Percentiles rank a stretch among this genome's conserved stretches.
Conservation (phyloP, 23 tunicate genomes). For the Halocynthia roretzi region DNA sequence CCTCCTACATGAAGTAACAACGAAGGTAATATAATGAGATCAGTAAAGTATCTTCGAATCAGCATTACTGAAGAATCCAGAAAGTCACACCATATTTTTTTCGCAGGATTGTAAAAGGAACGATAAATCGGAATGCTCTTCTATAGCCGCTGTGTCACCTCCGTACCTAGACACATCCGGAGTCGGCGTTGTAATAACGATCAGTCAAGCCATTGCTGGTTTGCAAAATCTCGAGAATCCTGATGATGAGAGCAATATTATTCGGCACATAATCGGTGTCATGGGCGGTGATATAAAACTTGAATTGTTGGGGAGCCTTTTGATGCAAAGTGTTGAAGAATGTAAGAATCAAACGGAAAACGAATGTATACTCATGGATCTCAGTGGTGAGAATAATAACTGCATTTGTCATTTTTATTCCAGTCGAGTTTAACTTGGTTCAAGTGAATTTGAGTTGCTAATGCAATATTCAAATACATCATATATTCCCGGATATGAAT, state of each 20-base stretch:
- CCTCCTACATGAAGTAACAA: too few species aligned
- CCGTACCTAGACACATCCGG: conserved; percentile 72
- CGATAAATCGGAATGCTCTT: background rate
- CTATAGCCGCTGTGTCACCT: conserved; percentile 52
- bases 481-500: too few species aligned
- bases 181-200: conserved; percentile 49
- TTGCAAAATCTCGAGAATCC: background rate
- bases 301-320: conserved; percentile 19
- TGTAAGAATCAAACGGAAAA: conserved; percentile 9
- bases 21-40: too few species aligned
- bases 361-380: conserved; percentile 53
- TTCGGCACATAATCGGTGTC: conserved; percentile 52
- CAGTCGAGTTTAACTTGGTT: too few species aligned
- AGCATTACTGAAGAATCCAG: too few species aligned
- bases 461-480: too few species aligned
- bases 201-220: conserved; percentile 39
- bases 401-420: too few species aligned
- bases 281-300: conserved; percentile 63
- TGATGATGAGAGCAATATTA: background rate
- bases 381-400: conserved; percentile 28
- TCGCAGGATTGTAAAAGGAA: background rate
- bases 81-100: too few species aligned
- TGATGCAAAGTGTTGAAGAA: conserved; percentile 19
- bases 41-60: too few species aligned
- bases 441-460: too few species aligned